A percentile compares a stretch with the other conserved stretches of the same genome.
These are phyloP conservation scores for Helicorthomorpha holstii DNA, from an alignment of 1,140 invertebrate genomes.

Conservation along the genomic window DNA sequence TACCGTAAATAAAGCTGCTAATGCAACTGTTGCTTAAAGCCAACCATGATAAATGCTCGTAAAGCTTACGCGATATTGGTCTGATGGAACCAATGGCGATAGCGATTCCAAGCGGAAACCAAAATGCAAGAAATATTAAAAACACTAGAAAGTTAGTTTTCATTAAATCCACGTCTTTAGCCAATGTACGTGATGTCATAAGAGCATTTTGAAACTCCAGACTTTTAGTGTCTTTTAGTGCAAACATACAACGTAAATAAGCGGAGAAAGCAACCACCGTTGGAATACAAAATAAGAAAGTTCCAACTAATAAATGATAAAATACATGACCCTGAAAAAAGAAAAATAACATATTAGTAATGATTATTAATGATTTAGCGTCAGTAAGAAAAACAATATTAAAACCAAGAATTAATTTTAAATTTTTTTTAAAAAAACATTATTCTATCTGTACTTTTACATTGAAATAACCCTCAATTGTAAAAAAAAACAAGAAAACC, in stretches of 20 bases:
- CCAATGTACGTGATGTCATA: not conserved
- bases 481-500: too few relatives aligned
- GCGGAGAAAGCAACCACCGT: slow-evolving; percentile 29
- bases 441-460: too few relatives aligned
- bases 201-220: slow-evolving; percentile 2
- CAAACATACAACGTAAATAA: slow-evolving; percentile 21
- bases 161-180: slow-evolving; percentile 37
- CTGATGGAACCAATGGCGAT: slow-evolving; percentile 29
- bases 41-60: slow-evolving; percentile 47
- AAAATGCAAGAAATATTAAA: slow-evolving; percentile 40
- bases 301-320: slow-evolving; percentile 20
- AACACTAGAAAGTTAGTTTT: slow-evolving; percentile 46
- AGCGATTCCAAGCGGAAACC: slow-evolving; percentile 46
- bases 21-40: slow-evolving; percentile 48
- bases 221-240: slow-evolving; percentile 5
- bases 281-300: slow-evolving; percentile 37
- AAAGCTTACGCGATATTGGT: slow-evolving; percentile 29
- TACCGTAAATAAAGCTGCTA: slow-evolving; percentile 46
- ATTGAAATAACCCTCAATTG: too few relatives aligned
- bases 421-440: too few relatives aligned
- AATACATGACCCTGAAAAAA: slow-evolving; percentile 7
- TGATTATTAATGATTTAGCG: too few relatives aligned
- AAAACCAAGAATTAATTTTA: too few relatives aligned
- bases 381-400: too few relatives aligned
- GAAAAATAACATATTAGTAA: too few relatives aligned